Evolutionary conservation across 2,797 vertebrate species (phyloP), one percentile per base, ranked within the genome.

Genomic region (Columba guinea): DNA sequence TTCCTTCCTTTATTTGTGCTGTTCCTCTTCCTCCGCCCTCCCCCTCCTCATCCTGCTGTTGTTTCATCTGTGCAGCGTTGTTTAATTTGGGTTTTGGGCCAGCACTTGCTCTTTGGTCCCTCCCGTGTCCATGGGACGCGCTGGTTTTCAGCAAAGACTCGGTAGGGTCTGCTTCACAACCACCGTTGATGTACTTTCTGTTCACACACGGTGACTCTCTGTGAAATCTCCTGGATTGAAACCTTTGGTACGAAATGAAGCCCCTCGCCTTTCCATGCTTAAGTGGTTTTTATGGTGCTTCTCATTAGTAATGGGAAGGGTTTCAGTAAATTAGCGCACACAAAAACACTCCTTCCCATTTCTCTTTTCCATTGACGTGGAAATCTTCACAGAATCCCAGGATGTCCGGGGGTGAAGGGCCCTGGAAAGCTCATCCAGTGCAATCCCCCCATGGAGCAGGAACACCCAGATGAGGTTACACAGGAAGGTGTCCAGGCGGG

Each of bases 1-100:
- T 97, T 94, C 92, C 94, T 88, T 94, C 94, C 90, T 92, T 83
- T 63, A 82, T 93, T 92, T 94, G 90, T 83, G 78, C 81, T 84
- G 86, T 92, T 95, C 81, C 94, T 87, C 81, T 84, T 94, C 87
- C 87, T 82, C 32, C 53, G 78, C 44, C 82, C 65, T 87, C 83
- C 85, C 87, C 84, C 64, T 84, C 48, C 82, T 60, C 87, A 70
- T 95, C 80, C 90, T 94, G 93, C 94, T 76, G 70, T 44, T 94
- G 87, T 82, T 95, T 82, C 55, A 39, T 93, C 73, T 77, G 30
- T 17, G 39, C 44, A 15, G 69, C 5, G 0, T 18, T 35, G 84
- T 15, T 68, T 78, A 4, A 7, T 60, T 76, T 27, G 60, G 70
- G 75, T 37, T 32, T 52, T 14, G 81, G 65, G 75, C 52, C 76